Evolutionary conservation across 2,797 vertebrate genomes (phyloP).

Genomic region (Gymnothorax reevesii): DNA sequence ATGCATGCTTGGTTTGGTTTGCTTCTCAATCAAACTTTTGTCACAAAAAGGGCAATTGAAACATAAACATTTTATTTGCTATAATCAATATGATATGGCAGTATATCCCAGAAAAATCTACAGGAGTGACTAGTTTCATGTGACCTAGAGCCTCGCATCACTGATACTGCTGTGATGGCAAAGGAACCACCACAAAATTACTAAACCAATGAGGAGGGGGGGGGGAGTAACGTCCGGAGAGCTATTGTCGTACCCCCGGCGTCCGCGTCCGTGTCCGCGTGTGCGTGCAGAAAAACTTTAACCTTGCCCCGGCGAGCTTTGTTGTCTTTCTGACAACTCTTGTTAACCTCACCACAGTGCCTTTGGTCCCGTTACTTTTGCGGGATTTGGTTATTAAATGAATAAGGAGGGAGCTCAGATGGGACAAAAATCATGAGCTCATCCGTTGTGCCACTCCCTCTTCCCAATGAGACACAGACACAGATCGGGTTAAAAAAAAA

Average conservation of each 20-base stretch:
- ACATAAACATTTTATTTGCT: not conserved
- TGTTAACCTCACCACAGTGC: not conserved
- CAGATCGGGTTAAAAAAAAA: not conserved
- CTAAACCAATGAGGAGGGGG: not conserved
- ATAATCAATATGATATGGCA: not conserved
- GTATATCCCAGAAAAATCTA: not conserved
- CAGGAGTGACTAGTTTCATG: not conserved
- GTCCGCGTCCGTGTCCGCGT: too few relatives aligned
- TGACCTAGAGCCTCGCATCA: not conserved
- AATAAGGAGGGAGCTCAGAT: not conserved
- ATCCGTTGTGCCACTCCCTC: not conserved
- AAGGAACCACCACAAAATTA: not conserved
- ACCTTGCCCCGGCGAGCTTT: too few relatives aligned
- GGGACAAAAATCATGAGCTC: conserved; percentile 9
- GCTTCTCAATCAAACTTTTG: not conserved
- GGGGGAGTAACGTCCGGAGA: too few relatives aligned
- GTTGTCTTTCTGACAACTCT: too few relatives aligned
- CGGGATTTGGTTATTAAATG: not conserved
- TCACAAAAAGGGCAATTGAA: not conserved
- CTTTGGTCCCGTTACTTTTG: not conserved
- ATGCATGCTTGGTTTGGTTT: not conserved
- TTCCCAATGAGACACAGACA: conserved; percentile 32
- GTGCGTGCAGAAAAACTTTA: too few relatives aligned
- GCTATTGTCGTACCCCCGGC: too few relatives aligned
- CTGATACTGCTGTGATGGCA: not conserved